Evolutionary conservation across 2,888 invertebrate species (phyloP).

Genomic region (Branchipolynoe longqiensis): DNA sequence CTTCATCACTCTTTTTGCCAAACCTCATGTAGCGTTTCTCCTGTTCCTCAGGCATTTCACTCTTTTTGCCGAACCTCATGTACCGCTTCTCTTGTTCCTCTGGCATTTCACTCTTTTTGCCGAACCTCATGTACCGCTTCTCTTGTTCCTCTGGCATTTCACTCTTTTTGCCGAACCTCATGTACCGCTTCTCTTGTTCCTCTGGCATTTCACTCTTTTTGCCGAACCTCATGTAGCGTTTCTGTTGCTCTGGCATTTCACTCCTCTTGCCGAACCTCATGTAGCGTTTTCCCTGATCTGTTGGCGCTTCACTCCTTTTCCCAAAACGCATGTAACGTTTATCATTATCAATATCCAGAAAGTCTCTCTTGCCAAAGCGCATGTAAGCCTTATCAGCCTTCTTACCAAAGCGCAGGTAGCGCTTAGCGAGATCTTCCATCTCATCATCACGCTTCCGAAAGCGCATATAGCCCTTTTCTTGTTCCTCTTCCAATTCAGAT

Average conservation of each 20-base stretch:
- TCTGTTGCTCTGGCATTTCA: too few species aligned
- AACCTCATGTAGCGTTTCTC: conserved; percentile 58
- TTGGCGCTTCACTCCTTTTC: neutral
- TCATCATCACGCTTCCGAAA: conserved; percentile 66
- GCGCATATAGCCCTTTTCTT: conserved; percentile 74
- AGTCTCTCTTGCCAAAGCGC: conserved; percentile 51
- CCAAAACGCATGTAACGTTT: conserved; percentile 58
- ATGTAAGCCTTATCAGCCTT: conserved; percentile 38
- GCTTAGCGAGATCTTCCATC: conserved; percentile 8
- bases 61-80: conserved; percentile 72
- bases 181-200: conserved; percentile 52
- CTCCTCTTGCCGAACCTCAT: conserved; percentile 57
- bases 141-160: neutral
- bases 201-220: neutral
- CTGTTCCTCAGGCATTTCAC: conserved; percentile 13
- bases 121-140: conserved; percentile 49
- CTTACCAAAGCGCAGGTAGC: conserved; percentile 66
- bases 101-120: conserved; percentile 53
- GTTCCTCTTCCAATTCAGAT: neutral
- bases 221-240: conserved; percentile 75
- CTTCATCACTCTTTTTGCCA: conserved; percentile 53
- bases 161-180: conserved; percentile 65
- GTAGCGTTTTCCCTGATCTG: conserved; percentile 47
- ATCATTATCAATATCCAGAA: conserved; percentile 39
- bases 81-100: conserved; percentile 71